Base-by-base conservation (phyloP, 2,888 invertebrate genomes). In the Ormyrus pomaceus region DNA sequence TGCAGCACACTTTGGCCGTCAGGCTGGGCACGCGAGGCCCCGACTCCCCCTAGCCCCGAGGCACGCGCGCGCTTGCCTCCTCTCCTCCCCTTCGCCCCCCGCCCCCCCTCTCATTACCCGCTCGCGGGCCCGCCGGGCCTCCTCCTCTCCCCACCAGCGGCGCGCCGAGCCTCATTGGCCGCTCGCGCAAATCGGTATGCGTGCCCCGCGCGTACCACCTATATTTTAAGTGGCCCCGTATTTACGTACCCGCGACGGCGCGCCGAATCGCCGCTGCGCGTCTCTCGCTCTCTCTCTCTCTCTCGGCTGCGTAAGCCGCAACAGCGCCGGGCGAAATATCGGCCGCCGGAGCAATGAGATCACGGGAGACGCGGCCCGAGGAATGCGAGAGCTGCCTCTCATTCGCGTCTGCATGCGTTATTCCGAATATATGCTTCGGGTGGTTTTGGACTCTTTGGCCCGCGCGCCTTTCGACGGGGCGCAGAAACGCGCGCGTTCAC, bases 1-100 rank as follows among this genome's bases (percentile, higher is more conserved):
- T 7, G n/a, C 34, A 8, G 34, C 74, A 45, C 88, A 87, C 34
- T 34, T 34, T 87, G 87, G 86, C 86, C 87, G 87, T 79, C 79
- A 86, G 86, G 85, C 83, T 84, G 87, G 88, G 88, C 89, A 89
- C 89, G 89, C 89, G 89, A 89, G 86, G 86, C 86, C 87, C 86
- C 85, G 83, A 84, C 84, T 86, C 86, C 82, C 81, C 79, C 83
- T 34, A 4, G 88, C 89, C 89, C 85, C 83, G 84, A 87, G 90
- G 89, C 89, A 90, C 90, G 90, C 88, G 90, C 88, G 85, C 86
- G 85, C 85, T 34, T 34, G 34, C 34, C 34, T 86, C 83, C 83
- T 82, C 83, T 83, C 83, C 61, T 78, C 79, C 50, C 34, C n/a
- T 50, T 51, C 46, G 55, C n/a, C 48, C 59, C 59, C 9, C 72